Evolutionary conservation across 2,113 vertebrate species (phyloP).

Genomic region (Zosterops hypoxanthus): DNA sequence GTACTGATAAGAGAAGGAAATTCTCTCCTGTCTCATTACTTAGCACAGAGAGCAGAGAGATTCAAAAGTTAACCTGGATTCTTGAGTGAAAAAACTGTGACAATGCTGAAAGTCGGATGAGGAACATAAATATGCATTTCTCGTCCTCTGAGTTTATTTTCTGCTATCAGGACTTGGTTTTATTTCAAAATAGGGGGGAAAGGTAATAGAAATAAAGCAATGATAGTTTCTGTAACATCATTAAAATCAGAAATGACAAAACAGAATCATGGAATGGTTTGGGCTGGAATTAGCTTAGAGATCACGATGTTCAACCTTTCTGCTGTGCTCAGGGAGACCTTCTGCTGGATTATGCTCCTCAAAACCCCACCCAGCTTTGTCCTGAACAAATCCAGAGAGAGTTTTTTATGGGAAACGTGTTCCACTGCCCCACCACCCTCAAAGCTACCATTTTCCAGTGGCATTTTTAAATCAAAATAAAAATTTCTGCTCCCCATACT

Average conservation of each 20-base stretch:
- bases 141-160: background rate
- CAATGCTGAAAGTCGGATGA: background rate
- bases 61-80: background rate
- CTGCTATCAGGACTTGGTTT: background rate
- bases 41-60: background rate
- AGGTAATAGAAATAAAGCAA: background rate
- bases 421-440: background rate
- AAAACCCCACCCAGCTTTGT: accelerated
- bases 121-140: background rate
- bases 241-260: background rate
- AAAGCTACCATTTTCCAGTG: background rate
- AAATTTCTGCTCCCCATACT: background rate
- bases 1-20: background rate
- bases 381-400: background rate
- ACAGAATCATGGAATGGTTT: background rate
- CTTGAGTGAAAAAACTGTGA: background rate
- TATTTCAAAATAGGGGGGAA: background rate
- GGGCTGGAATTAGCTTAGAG: background rate
- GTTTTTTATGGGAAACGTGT: accelerated
- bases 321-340: background rate
- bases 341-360: background rate
- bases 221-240: background rate
- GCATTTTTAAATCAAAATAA: background rate
- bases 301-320: accelerated
- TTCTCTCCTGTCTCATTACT: background rate